Base-by-base conservation (phyloP, 2,888 invertebrate species). In the Agrilus mali region DNA sequence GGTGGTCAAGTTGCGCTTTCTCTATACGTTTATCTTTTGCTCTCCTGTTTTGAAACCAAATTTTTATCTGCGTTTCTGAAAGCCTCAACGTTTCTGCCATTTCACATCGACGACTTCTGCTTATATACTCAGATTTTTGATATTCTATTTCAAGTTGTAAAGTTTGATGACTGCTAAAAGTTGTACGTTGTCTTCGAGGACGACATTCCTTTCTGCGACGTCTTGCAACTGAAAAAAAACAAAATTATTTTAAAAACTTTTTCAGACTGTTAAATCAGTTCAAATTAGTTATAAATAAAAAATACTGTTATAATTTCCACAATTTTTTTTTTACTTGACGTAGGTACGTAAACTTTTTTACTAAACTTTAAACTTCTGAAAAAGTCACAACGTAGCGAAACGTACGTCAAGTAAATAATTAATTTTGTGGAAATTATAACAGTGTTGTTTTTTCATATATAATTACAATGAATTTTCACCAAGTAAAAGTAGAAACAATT, bases 1-100 rank as follows among this genome's bases (percentile, higher is more conserved):
- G 93, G 60, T 93, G 93, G 69, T 95, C 94, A 49, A 93, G 74
- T 55, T 93, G 92, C 0, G 94, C 94, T 60, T 95, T 95, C 63
- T 95, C 94, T 52, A 95, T 90, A 50, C 95, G 73, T 68, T 95
- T 95, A 64, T 95, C 94, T 68, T 95, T 95, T 17, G 95, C 95
- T 53, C 95, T 75, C 50, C 95, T 75, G 67, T 95, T 95, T 69
- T 95, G 95, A 66, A 94, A 95, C 86, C 86, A 87, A 46, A 88
- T 88, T 66, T 88, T 88, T 53, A 88, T 86, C 67, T 88, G 77
- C 1, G 86, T 87, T 63, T 88, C 88, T 0, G 83, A 81, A 16
- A 81, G 67, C 38, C 68, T 65, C 36, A 88, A 65, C 4, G 77
- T 67, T 59, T 81, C 80, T 0, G 88, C 87, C 48, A 88, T 65